Percentiles rank a stretch among this genome's conserved stretches.
Evolutionary conservation across 1,140 invertebrate species (phyloP).

Genomic region (Drosophila asahinai): DNA sequence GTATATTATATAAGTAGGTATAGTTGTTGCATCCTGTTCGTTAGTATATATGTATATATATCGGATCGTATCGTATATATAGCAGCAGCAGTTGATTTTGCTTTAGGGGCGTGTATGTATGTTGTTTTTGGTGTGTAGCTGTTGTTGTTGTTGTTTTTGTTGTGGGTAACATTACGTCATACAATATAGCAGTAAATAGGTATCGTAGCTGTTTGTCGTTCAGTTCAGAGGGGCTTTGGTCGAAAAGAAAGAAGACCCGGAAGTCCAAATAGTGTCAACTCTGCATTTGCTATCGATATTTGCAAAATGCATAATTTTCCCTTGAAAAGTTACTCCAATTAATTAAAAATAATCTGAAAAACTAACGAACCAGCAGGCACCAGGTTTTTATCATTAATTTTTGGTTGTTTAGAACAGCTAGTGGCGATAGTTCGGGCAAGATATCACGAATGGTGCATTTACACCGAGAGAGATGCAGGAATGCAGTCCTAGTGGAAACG

Average conservation of each 20-base stretch:
- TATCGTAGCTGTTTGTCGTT: conserved; percentile 73
- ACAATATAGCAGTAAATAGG: conserved; percentile 78
- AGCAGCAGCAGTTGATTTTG: conserved; percentile 62
- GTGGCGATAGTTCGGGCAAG: conserved; percentile 7
- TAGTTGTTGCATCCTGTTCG: conserved; percentile 49
- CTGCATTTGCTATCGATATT: background rate
- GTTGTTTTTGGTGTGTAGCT: conserved; percentile 36
- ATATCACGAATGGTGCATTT: conserved; percentile 11
- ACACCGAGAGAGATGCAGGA: background rate
- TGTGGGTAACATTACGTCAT: conserved; percentile 76
- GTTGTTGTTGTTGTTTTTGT: conserved; percentile 24
- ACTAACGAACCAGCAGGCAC: conserved; percentile 21
- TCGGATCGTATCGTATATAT: conserved; percentile 36
- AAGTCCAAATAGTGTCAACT: conserved; percentile 10
- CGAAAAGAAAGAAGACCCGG: conserved; percentile 10
- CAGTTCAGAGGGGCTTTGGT: conserved; percentile 43
- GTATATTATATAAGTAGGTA: conserved; percentile 63
- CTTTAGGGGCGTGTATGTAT: conserved; percentile 38
- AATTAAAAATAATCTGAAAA: background rate
- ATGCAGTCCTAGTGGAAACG: background rate
- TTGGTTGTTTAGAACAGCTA: background rate
- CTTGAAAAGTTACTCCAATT: background rate
- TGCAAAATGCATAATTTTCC: background rate
- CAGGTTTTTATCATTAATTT: background rate
- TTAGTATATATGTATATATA: conserved; percentile 26